Evolutionary conservation across 2,888 invertebrate species (phyloP), one percentile per base, ranked within the genome.

Genomic region (Lottia scabra): DNA sequence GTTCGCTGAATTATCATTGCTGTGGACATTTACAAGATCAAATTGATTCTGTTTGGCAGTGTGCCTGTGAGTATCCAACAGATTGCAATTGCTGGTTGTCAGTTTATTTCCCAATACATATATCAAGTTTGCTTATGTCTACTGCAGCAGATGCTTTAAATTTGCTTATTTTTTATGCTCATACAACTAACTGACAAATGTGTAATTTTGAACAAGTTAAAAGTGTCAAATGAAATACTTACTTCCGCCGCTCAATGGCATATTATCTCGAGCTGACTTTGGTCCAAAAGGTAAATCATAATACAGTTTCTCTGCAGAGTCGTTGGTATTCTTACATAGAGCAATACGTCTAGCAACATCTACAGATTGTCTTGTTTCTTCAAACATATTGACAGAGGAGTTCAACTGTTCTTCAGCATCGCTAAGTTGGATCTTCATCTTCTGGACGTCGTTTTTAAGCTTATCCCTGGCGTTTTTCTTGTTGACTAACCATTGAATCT

Each of bases 251-350:
- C 23, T 56, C 23, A 56, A 56, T 23, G 80, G 76, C 64, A 75
- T 70, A 63, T 74, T 80, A 16, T 68, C 74, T 70, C 78, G 80
- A 48, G 68, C 56, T 16, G 77, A 72, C 67, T 79, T 74, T 48
- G 76, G 73, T 48, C 75, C 82, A 43, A 87, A 78, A 0, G 85
- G 86, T 63, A 85, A 79, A 65, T 81, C 80, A 77, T 86, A 83
- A 75, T 81, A 87, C 8, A 87, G 84, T 75, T 85, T 85, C 67
- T 83, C 82, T 19, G 86, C 81, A 6, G 81, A 79, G 65, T 87
- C 87, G 23, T 80, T 83, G 68, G 83, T 84, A 1, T 79, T 83
- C 73, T 87, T 87, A 68, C 80, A 83, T 30, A 84, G 74, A 56
- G 80, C 72, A 16, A 87, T 80, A 64, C 80, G 66, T 45, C 82